A percentile compares a stretch with the other conserved stretches of the same genome.
These are phyloP conservation scores for Anthopleura xanthogrammica DNA, from an alignment of 92 coral and sea anemone species.

Conservation along the genomic window DNA sequence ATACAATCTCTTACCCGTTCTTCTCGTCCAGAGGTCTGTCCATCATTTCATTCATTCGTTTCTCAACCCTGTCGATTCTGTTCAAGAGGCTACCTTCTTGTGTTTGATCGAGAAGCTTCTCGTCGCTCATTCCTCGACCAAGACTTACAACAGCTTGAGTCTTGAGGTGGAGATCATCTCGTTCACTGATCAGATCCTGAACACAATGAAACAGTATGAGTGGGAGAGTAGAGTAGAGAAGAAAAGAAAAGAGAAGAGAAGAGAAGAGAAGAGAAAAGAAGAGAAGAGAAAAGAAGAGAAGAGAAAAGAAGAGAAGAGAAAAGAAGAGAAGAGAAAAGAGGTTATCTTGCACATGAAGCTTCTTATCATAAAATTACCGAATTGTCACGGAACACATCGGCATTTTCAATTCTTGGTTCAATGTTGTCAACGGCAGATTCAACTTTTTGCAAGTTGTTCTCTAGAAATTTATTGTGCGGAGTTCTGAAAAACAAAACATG, in stretches of 20 bases:
- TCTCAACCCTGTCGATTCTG: constrained; percentile 56
- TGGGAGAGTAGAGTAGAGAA: background rate
- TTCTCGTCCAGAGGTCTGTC: background rate
- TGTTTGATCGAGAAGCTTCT: constrained; percentile 35
- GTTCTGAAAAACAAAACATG: background rate
- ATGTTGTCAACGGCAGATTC: background rate
- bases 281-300: background rate
- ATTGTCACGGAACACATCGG: background rate
- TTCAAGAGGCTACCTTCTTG: constrained; percentile 43
- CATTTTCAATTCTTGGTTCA: constrained; percentile 7
- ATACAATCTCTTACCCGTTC: constrained; percentile 9
- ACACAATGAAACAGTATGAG: background rate
- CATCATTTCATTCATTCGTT: constrained; percentile 31
- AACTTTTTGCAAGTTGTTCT: background rate
- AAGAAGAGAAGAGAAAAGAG: background rate
- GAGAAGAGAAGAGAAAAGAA: background rate
- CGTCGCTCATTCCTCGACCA: constrained; percentile 44
- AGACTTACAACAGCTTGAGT: constrained; percentile 27
- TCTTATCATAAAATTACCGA: background rate
- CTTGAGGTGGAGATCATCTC: constrained; percentile 24
- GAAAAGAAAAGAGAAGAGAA: background rate
- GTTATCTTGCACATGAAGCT: too few species aligned
- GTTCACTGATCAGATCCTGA: constrained; percentile 26
- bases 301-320: background rate
- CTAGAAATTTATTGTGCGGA: background rate